A percentile compares a stretch with the other conserved stretches of the same genome.
These are phyloP conservation scores for Spodoptera littoralis DNA, from an alignment of 2,888 invertebrate genomes.

Conservation along the genomic window DNA sequence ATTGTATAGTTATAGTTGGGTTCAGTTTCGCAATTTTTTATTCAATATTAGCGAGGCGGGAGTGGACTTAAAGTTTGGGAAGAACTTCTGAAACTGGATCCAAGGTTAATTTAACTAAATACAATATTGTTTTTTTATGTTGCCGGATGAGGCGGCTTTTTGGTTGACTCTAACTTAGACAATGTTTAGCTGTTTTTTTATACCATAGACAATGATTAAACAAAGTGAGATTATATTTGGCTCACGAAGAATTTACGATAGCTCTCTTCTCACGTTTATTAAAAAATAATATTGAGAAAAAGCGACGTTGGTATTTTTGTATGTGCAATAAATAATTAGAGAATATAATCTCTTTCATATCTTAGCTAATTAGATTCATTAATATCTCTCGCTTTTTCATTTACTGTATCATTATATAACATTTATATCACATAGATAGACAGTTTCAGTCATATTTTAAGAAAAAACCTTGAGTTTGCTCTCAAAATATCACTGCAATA, in stretches of 20 bases:
- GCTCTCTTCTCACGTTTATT: slow-evolving; percentile 60
- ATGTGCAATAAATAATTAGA: slow-evolving; percentile 87
- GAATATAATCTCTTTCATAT: slow-evolving; percentile 81
- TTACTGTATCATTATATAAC: slow-evolving; percentile 69
- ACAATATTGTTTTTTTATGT: slow-evolving; percentile 66
- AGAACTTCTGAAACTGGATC: slow-evolving; percentile 63
- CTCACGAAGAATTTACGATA: slow-evolving; percentile 53
- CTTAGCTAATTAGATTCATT: slow-evolving; percentile 85
- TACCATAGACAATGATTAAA: slow-evolving; percentile 68
- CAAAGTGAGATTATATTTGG: slow-evolving; percentile 52
- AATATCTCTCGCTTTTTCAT: slow-evolving; percentile 82
- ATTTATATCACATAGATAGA: slow-evolving; percentile 64
- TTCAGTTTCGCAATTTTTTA: slow-evolving; percentile 61
- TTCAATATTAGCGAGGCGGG: slow-evolving; percentile 41
- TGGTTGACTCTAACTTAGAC: slow-evolving; percentile 67
- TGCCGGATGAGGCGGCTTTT: slow-evolving; percentile 71
- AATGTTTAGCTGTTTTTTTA: slow-evolving; percentile 65
- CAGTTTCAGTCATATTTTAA: slow-evolving; percentile 63
- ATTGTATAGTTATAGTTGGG: slow-evolving; percentile 68
- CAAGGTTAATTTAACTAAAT: slow-evolving; percentile 60
- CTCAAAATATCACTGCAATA: slow-evolving; percentile 63
- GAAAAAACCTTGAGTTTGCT: slow-evolving; percentile 48
- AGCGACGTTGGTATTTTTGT: slow-evolving; percentile 82
- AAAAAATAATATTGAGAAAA: slow-evolving; percentile 56
- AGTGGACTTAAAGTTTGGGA: slow-evolving; percentile 32